Evolutionary conservation across 2,113 vertebrate species (phyloP).

Genomic region (Athene cunicularia): DNA sequence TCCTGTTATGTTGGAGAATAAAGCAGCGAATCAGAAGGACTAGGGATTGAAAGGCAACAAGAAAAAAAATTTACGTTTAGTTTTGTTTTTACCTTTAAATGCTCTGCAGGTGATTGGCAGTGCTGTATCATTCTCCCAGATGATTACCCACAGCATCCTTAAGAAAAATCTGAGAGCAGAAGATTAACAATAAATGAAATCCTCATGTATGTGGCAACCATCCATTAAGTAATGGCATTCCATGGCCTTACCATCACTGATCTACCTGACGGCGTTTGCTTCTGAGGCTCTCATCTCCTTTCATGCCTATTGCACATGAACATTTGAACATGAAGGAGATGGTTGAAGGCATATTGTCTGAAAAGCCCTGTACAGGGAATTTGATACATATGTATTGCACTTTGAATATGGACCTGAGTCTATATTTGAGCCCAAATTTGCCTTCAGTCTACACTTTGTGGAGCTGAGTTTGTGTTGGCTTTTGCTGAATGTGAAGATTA

Average conservation of each 20-base stretch:
- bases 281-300: background rate
- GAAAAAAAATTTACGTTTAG: background rate
- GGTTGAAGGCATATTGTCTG: background rate
- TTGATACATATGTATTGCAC: background rate
- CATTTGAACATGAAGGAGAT: background rate
- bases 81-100: background rate
- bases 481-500: background rate
- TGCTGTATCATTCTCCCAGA: background rate
- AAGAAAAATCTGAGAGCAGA: background rate
- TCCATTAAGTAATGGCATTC: background rate
- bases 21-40: background rate
- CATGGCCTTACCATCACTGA: background rate
- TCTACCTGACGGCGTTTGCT: background rate
- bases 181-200: background rate
- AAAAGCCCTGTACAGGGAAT: background rate
- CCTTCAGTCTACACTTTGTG: background rate
- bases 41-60: background rate
- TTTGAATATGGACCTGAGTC: background rate
- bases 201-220: background rate
- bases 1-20: background rate
- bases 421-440: background rate
- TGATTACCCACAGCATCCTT: background rate
- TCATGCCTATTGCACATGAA: rapidly evolving
- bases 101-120: background rate
- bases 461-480: background rate